Percentiles rank a stretch among this genome's conserved stretches.
phyloP scores from a whole-genome alignment of 2,797 vertebrate species.

The Danionella dracula region DNA sequence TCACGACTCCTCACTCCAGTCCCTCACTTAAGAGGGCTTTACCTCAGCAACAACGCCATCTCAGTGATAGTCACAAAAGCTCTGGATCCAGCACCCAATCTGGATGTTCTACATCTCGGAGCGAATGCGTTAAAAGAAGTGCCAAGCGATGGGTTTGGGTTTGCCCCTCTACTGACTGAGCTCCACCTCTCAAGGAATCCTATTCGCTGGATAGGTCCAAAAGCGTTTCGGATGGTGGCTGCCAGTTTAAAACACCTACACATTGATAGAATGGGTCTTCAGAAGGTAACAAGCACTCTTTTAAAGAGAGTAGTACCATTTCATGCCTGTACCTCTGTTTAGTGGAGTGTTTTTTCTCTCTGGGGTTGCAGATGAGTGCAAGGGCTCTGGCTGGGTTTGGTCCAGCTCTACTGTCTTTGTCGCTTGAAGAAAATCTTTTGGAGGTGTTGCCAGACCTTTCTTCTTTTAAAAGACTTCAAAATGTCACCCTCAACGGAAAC shows the following conservation, averaged over 20 bases:
- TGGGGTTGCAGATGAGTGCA: conserved; percentile 67
- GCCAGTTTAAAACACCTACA: conserved; percentile 76
- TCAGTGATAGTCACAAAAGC: conserved; percentile 54
- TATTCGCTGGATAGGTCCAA: conserved; percentile 60
- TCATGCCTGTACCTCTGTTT: neutral
- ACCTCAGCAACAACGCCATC: conserved; percentile 75
- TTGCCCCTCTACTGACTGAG: conserved; percentile 64
- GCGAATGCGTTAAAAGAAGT: conserved; percentile 73
- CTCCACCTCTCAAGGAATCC: conserved; percentile 78
- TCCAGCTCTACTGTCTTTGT: conserved; percentile 67
- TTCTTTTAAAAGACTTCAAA: conserved; percentile 69
- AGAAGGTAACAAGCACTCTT: conserved; percentile 62
- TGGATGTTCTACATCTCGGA: conserved; percentile 78
- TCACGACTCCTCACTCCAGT: conserved; percentile 60
- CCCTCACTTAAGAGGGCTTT: conserved; percentile 70
- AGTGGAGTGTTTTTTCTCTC: neutral
- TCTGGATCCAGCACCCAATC: conserved; percentile 59
- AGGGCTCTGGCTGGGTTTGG: conserved; percentile 74
- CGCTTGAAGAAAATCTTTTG: conserved; percentile 80
- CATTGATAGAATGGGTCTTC: conserved; percentile 72
- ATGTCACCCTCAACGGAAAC: conserved; percentile 77
- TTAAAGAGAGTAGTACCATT: neutral
- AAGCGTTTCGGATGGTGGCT: conserved; percentile 66
- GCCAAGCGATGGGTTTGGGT: conserved; percentile 64
- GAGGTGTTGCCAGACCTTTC: conserved; percentile 68